These are phyloP conservation scores for Augochlora pura DNA, from an alignment of 1,140 invertebrate species.

Conservation along the genomic window DNA sequence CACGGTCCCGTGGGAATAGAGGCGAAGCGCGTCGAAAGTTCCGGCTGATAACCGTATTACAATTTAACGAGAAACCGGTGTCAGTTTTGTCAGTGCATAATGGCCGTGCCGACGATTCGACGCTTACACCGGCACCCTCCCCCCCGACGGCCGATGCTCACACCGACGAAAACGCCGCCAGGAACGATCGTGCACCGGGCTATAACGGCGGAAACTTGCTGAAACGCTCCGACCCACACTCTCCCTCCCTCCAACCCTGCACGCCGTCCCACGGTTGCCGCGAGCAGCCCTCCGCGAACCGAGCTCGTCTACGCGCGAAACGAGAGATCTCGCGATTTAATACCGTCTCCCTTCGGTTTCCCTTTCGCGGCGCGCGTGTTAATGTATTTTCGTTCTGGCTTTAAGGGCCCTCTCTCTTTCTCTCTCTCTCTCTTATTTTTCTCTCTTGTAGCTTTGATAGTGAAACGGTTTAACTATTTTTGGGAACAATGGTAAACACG, in stretches of 20 bases:
- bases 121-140: conserved; percentile 16
- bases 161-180: background rate
- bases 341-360: background rate
- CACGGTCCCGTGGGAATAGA: conserved; percentile 64
- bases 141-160: background rate
- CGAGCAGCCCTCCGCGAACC: background rate
- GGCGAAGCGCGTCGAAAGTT: conserved; percentile 67
- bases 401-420: too few relatives aligned
- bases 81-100: conserved; percentile 64
- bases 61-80: conserved; percentile 64
- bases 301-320: background rate
- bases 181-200: conserved; percentile 7
- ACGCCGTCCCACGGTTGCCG: background rate
- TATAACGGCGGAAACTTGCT: conserved; percentile 19
- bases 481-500: too few relatives aligned
- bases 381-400: too few relatives aligned
- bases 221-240: background rate
- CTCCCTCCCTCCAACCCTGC: background rate
- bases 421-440: too few relatives aligned
- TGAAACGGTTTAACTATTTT: too few relatives aligned
- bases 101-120: conserved; percentile 46
- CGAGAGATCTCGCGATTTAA: conserved; percentile 18
- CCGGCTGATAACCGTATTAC: conserved; percentile 69
- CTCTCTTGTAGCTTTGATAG: too few relatives aligned
- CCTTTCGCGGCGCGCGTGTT: background rate